Percentiles rank a stretch among this genome's conserved stretches.
phyloP scores from a whole-genome alignment of 2,797 vertebrate genomes.

The Sandelia bainsii region DNA sequence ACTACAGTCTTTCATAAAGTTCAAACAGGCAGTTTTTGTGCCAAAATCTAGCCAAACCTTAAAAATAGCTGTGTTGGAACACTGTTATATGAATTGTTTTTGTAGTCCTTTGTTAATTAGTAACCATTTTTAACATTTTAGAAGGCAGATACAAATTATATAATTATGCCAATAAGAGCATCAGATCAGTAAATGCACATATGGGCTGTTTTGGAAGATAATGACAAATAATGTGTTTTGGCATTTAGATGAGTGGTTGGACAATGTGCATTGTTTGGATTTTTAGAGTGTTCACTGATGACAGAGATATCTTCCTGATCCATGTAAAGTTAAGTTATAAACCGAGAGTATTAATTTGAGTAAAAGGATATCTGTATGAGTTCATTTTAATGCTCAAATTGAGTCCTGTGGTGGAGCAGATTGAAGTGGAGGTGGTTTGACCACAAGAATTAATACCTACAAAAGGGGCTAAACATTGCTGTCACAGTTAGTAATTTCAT shows the following conservation, averaged over 20 bases:
- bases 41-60: neutral
- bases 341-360: constrained; percentile 46
- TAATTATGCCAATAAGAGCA: neutral
- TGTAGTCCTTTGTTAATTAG: neutral
- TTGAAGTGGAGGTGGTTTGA: constrained; percentile 73
- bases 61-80: neutral
- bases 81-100: neutral
- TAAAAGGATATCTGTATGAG: constrained; percentile 60
- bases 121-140: neutral
- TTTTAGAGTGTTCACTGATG: constrained; percentile 22
- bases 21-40: neutral
- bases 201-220: neutral
- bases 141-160: neutral
- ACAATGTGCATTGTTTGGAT: neutral
- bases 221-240: constrained; percentile 2
- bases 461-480: constrained; percentile 75
- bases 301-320: constrained; percentile 18
- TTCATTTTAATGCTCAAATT: constrained; percentile 70
- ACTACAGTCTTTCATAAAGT: neutral
- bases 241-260: neutral
- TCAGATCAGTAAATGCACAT: neutral
- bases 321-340: constrained; percentile 40
- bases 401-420: constrained; percentile 70
- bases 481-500: constrained; percentile 74
- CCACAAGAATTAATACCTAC: constrained; percentile 73